A percentile compares a stretch with the other conserved stretches of the same genome.
Conservation (phyloP, 2,888 invertebrate genomes). For the Dorcus parallelipipedus region DNA sequence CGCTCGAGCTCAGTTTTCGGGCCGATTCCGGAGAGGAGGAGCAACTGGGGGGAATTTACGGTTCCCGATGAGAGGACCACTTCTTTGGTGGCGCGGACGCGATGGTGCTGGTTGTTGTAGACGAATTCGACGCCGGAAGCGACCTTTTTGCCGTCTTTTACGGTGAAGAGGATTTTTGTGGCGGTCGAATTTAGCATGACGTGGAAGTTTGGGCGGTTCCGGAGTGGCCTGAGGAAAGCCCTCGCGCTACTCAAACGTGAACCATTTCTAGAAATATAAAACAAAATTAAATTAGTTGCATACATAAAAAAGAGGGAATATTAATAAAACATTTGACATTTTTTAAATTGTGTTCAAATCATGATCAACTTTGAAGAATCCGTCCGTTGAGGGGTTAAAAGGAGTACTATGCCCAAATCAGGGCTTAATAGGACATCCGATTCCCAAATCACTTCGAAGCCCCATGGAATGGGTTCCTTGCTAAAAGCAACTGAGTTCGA, state of each 20-base stretch:
- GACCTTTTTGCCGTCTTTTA: constrained; percentile 49
- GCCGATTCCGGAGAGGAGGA: constrained; percentile 65
- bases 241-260: constrained; percentile 60
- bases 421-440: too few relatives aligned
- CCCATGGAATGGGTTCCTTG: too few relatives aligned
- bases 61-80: constrained; percentile 63
- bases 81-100: constrained; percentile 55
- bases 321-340: too few relatives aligned
- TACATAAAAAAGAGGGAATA: too few relatives aligned
- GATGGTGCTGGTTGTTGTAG: constrained; percentile 50
- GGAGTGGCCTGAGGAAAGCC: constrained; percentile 58
- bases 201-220: constrained; percentile 58
- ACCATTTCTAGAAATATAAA: constrained; percentile 52
- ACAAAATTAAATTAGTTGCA: not conserved
- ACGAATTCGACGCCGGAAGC: constrained; percentile 61
- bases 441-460: too few relatives aligned
- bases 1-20: constrained; percentile 58
- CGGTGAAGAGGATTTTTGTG: constrained; percentile 53
- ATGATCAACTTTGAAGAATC: too few relatives aligned
- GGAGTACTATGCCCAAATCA: too few relatives aligned
- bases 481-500: too few relatives aligned
- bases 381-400: too few relatives aligned
- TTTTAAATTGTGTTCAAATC: too few relatives aligned
- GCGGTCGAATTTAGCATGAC: constrained; percentile 61
- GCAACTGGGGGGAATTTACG: constrained; percentile 64